A percentile compares a stretch with the other conserved stretches of the same genome.
Conservation (phyloP, 2,797 vertebrate species). For the Bothrops alternatus region DNA sequence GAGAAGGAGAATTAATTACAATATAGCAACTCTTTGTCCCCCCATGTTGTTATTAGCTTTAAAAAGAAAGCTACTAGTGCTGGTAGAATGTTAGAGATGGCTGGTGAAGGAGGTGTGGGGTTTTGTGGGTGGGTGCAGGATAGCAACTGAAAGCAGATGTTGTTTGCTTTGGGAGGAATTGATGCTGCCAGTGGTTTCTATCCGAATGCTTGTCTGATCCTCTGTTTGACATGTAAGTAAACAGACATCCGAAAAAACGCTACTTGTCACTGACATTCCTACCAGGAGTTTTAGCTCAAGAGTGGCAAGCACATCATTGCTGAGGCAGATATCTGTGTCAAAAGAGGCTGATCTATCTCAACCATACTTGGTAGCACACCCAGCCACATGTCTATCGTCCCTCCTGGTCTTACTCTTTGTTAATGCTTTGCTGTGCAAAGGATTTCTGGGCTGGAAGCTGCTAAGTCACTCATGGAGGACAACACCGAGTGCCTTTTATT, state of each 20-base stretch:
- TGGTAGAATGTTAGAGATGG: neutral
- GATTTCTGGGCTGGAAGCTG: slow-evolving; percentile 28
- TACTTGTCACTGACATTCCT: neutral
- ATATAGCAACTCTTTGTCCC: neutral
- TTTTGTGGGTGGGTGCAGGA: neutral
- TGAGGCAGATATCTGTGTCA: neutral
- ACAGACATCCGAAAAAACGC: neutral
- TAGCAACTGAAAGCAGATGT: neutral
- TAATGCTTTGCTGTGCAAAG: slow-evolving; percentile 9
- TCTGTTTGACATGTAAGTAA: neutral
- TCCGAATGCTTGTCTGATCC: neutral
- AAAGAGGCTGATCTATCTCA: neutral
- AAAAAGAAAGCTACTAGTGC: neutral
- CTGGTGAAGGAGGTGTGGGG: neutral
- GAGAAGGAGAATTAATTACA: neutral
- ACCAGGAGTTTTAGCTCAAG: neutral
- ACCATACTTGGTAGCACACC: neutral
- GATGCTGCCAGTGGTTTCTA: neutral
- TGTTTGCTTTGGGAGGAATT: neutral
- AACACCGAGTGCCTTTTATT: neutral
- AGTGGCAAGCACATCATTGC: neutral
- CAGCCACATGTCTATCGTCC: neutral
- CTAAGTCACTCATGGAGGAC: slow-evolving; percentile 15
- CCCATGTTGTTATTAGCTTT: neutral
- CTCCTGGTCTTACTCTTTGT: neutral